Evolutionary conservation across 2,888 invertebrate species (phyloP).

Genomic region (Trichopoda pennipes): DNA sequence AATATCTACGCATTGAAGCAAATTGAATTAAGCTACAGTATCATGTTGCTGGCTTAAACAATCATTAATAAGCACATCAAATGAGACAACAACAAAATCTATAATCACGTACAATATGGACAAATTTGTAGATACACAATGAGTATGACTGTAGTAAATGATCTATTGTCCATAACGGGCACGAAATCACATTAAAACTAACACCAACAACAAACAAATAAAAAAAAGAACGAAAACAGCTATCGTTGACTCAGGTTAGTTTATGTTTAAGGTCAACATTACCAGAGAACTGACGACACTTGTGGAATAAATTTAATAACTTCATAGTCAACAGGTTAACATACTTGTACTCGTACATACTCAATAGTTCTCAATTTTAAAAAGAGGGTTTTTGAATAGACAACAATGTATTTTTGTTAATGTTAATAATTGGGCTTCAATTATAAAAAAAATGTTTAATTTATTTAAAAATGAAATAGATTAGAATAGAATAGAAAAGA

Average conservation of each 20-base stretch:
- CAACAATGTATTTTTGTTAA: too few relatives aligned
- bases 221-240: background rate
- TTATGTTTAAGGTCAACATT: slow-evolving; percentile 5
- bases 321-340: background rate
- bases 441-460: too few relatives aligned
- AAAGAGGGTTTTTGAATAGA: too few relatives aligned
- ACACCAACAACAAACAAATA: slow-evolving; percentile 1
- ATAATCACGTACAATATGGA: slow-evolving; percentile 25
- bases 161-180: slow-evolving; percentile 1
- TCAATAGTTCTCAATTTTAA: too few relatives aligned
- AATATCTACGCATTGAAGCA: slow-evolving; percentile 2
- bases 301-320: slow-evolving; percentile 16
- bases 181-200: slow-evolving; percentile 4
- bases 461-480: too few relatives aligned
- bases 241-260: slow-evolving; percentile 61
- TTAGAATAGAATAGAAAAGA: too few relatives aligned
- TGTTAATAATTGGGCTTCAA: too few relatives aligned
- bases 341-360: too few relatives aligned
- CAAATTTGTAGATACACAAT: background rate
- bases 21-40: background rate
- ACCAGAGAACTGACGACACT: background rate
- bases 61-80: background rate
- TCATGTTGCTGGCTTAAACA: slow-evolving; percentile 14
- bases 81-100: slow-evolving; percentile 11
- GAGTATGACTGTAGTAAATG: background rate